Conservation (phyloP, 2,113 vertebrate species). For the Ploceus nigricollis region DNA sequence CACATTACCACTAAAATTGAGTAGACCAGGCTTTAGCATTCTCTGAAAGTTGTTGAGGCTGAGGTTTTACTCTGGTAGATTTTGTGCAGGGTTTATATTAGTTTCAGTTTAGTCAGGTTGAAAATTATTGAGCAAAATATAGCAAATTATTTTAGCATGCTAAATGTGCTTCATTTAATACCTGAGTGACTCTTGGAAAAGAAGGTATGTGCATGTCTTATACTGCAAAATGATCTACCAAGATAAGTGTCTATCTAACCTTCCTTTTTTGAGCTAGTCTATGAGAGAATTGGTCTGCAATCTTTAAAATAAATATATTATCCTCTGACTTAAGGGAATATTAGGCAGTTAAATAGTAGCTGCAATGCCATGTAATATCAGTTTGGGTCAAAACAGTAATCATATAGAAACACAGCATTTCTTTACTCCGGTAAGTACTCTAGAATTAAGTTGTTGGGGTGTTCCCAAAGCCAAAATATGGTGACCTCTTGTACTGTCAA, state of each 20-base stretch:
- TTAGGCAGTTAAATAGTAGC: background rate
- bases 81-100: background rate
- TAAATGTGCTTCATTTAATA: background rate
- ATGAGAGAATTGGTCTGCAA: background rate
- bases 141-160: background rate
- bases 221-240: background rate
- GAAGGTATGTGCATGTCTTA: background rate
- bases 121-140: background rate
- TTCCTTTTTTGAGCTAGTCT: background rate
- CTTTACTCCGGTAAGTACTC: background rate
- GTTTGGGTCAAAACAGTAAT: background rate
- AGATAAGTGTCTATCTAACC: background rate
- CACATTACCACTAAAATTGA: background rate
- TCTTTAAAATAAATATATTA: background rate
- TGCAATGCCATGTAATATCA: background rate
- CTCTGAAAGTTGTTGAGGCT: background rate
- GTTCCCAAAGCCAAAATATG: background rate
- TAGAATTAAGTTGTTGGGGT: background rate
- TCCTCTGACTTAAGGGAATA: background rate
- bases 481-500: background rate
- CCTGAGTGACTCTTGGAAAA: background rate
- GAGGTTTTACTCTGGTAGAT: background rate
- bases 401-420: background rate
- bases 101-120: background rate
- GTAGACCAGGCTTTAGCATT: background rate